Conservation (phyloP, 2,113 vertebrate genomes). For the Dicrurus megarhynchus region DNA sequence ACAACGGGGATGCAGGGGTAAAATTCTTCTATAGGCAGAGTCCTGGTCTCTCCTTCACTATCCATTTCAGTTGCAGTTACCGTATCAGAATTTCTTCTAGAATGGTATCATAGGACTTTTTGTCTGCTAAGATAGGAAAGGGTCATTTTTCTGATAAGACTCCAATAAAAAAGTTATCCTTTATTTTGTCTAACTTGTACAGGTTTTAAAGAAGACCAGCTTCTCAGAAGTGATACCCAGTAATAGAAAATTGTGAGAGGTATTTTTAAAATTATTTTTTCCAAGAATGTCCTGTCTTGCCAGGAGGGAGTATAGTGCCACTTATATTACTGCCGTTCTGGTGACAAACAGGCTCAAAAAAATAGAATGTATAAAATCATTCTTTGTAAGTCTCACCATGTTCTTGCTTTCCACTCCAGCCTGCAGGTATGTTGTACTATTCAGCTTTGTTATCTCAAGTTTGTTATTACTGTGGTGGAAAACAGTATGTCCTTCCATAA, state of each 20-base stretch:
- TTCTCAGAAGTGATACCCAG: background rate
- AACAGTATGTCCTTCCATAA: background rate
- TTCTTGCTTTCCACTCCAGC: background rate
- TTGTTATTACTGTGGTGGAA: background rate
- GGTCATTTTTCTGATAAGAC: background rate
- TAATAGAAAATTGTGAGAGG: background rate
- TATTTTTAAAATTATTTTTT: background rate
- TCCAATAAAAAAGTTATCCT: background rate
- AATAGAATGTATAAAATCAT: background rate
- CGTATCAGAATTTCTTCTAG: background rate
- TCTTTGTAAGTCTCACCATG: background rate
- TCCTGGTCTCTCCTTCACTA: background rate
- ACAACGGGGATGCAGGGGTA: background rate
- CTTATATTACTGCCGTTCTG: background rate
- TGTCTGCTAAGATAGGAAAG: background rate
- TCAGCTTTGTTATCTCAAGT: background rate
- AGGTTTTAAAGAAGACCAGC: background rate
- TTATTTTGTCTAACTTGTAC: background rate
- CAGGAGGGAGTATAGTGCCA: background rate
- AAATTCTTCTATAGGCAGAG: background rate
- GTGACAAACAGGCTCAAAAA: background rate
- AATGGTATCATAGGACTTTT: background rate
- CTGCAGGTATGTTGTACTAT: background rate
- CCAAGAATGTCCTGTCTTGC: background rate
- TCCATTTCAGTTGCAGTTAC: background rate